Base-by-base conservation (phyloP, 2,888 invertebrate genomes). In the Chymomyza amoena region DNA sequence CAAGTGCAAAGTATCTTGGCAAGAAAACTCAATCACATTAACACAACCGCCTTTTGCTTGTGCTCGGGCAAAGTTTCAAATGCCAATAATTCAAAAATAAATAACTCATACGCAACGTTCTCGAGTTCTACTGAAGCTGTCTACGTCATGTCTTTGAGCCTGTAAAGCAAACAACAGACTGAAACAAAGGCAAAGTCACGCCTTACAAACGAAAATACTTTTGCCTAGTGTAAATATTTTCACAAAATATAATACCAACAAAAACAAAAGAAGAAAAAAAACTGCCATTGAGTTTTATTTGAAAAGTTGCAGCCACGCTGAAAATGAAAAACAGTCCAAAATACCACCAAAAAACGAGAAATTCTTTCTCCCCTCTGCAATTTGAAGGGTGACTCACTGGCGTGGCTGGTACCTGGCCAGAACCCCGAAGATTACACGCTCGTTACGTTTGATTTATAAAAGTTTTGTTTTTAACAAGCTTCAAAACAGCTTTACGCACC, bases 401-500 rank as follows among this genome's bases (percentile, higher is more conserved):
- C 9, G 9, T 54, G 15, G 18, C 39, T 6, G 32, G 32, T 32
- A 45, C 39, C 20, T 60, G 75, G 78, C 84, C 82, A 80, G 76
- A 50, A 61, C 32, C 61, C 69, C 78, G 73, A 73, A 76, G 76
- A 80, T 80, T 84, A 83, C 80, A 87, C 85, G 83, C 87, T 87
- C 81, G 84, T 87, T 86, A 84, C 85, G 73, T 86, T 86, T 87
- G 85, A 87, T 87, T 86, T 87, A 86, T 87, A 87, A 85, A 87
- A 82, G 79, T 87, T 82, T 79, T 73, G 83, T 81, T 66, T 77
- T 78, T 72, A 79, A 76, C 71, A 73, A 77, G 79, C 78, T 82
- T 51, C 66, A 68, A 70, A 69, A 80, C 39, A 45, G 54, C 54
- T 57, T 18, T 13, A 25, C 20, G 25, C 57, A 52, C 62, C 61